Evolutionary conservation across 2,113 vertebrate genomes (phyloP), one percentile per base, ranked within the genome.

Genomic region (Heloderma charlesbogerti): DNA sequence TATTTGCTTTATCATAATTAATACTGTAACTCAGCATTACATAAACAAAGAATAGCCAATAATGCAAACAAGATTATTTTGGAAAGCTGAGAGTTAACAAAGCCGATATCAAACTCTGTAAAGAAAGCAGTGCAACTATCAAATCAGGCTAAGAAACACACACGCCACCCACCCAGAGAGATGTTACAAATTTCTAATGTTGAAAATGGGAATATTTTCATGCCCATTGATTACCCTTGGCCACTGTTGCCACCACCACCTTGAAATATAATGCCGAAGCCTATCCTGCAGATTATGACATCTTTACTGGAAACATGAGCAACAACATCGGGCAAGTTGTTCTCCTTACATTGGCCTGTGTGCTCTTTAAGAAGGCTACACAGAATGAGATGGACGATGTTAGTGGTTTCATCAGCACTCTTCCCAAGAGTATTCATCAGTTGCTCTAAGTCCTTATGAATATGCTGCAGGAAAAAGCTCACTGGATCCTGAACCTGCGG

Each of bases 361-460:
- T 80, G 88, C 10, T 79, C 77, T 15, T 93, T 93, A 93, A 98
- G 93, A 12, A 99, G 94, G 90, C 96, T 94, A 94, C 92, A 0
- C 87, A 99, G 97, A 83, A 98, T 25, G 2, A 99, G 96, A 90
- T 99, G 98, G 66, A 98, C 67, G 2, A 96, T 67, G 1, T 66
- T 97, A 88, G 94, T 54, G 0, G 98, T 96, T 89, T 99, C 99
- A 12, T 99, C 99, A 0, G 96, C 95, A 2, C 98, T 98, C 91
- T 96, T 98, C 31, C 98, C 98, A 94, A 99, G 96, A 37, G 86
- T 98, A 91, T 37, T 97, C 37, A 88, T 98, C 31, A 99, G 93
- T 95, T 98, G 98, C 71, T 96, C 94, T 92, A 99, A 3, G 94
- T 99, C 98, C 88, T 98, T 97, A 92, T 10, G 85, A 90, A 99